Percentiles rank a stretch among this genome's conserved stretches.
Evolutionary conservation across 2,113 vertebrate genomes (phyloP).

Genomic region (Clarias batrachus): DNA sequence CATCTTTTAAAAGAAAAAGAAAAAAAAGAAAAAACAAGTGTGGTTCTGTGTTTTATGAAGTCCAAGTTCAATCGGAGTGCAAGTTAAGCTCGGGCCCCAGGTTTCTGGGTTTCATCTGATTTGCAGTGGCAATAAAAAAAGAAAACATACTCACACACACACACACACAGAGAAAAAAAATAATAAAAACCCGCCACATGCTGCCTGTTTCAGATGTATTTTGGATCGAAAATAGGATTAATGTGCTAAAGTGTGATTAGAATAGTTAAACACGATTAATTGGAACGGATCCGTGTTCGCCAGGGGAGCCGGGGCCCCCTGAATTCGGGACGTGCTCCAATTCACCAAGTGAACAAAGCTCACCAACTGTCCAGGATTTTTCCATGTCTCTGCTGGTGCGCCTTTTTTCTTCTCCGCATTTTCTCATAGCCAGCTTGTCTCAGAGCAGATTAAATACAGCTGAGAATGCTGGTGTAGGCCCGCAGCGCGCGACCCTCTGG

Average conservation of each 20-base stretch:
- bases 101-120: constrained; percentile 94
- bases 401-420: constrained; percentile 79
- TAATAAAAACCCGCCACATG: constrained; percentile 69
- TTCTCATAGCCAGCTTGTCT: constrained; percentile 99
- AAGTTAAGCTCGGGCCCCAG: constrained; percentile 80
- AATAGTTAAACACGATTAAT: constrained; percentile 99
- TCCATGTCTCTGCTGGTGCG: constrained; percentile 78
- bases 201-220: constrained; percentile 89
- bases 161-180: no score
- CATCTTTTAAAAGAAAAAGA: constrained; percentile 57
- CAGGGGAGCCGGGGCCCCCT: constrained; percentile 75
- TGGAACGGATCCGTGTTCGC: constrained; percentile 86
- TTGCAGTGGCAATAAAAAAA: constrained; percentile 90
- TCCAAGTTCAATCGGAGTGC: constrained; percentile 97
- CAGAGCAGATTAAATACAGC: constrained; percentile 99
- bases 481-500: constrained; percentile 82
- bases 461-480: constrained; percentile 97
- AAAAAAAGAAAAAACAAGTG: constrained; percentile 44
- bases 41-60: constrained; percentile 86
- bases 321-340: constrained; percentile 86
- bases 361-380: constrained; percentile 83
- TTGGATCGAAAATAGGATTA: constrained; percentile 99
- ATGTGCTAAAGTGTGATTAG: constrained; percentile 99
- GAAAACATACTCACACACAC: background rate
- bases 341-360: constrained; percentile 86